phyloP scores from a whole-genome alignment of 2,888 invertebrate genomes.

The Catocala sponsa region DNA sequence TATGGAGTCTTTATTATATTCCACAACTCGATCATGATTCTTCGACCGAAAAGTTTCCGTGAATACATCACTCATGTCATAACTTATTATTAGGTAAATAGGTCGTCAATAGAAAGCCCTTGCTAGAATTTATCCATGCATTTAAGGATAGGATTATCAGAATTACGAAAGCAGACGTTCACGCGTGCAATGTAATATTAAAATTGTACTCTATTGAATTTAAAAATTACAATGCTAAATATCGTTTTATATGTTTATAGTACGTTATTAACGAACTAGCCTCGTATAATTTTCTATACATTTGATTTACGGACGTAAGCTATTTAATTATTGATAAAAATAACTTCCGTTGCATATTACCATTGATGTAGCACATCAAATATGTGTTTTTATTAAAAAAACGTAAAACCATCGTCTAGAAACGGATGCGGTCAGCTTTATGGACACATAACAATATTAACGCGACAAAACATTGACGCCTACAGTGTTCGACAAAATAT shows the following conservation, averaged over 20 bases:
- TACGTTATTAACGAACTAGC: too few relatives aligned
- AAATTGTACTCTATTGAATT: too few relatives aligned
- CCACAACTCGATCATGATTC: constrained; percentile 43
- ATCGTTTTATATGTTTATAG: too few relatives aligned
- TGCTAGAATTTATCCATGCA: not conserved
- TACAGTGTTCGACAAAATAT: constrained; percentile 9
- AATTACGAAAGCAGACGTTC: not conserved
- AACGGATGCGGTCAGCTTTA: constrained; percentile 66
- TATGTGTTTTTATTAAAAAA: constrained; percentile 41
- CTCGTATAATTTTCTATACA: not conserved
- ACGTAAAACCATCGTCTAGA: constrained; percentile 42
- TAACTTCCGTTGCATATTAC: constrained; percentile 34
- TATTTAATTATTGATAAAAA: constrained; percentile 15
- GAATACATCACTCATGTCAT: constrained; percentile 55
- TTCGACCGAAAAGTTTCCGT: constrained; percentile 42
- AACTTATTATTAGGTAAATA: constrained; percentile 55
- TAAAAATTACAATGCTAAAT: too few relatives aligned
- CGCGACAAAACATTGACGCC: constrained; percentile 33
- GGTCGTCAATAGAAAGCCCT: constrained; percentile 36
- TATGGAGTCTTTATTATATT: not conserved
- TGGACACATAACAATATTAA: constrained; percentile 31
- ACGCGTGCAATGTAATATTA: too few relatives aligned
- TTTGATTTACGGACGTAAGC: not conserved
- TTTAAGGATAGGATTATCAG: not conserved
- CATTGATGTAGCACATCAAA: constrained; percentile 27